Base-by-base conservation (phyloP, 2,888 invertebrate species). In the Ormyrus nitidulus region DNA sequence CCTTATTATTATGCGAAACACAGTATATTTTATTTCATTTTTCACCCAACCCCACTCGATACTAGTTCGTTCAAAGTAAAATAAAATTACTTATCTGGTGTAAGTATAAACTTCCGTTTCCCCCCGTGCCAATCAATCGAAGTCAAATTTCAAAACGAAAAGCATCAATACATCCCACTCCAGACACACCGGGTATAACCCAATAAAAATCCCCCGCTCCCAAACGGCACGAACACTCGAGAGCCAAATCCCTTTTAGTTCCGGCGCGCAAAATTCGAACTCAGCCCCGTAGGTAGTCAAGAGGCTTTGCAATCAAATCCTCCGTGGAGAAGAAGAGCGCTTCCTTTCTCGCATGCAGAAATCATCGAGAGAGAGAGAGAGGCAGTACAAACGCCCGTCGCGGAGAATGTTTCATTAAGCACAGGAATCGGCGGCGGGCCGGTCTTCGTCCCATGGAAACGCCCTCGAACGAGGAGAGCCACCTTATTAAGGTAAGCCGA, bases 401-500 rank as follows among this genome's bases (percentile, higher is more conserved):
- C 64, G 5, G 86, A 89, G 87, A 89, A 86, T 86, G 87, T 88
- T 90, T 89, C 89, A 89, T 90, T 89, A 89, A 89, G 86, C 84
- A 86, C 83, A 59, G 34, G 34, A 34, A 34, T 51, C 72, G 73
- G 51, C n/a, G 11, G 19, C 49, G 9, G 9, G 44, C 5, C 10
- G 34, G 34, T 58, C 11, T 5, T n/a, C 69, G 46, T 71, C 79
- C 86, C 90, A 90, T 90, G 90, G 90, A 86, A 90, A 90, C 90
- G 85, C 90, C 90, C 90, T 84, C 81, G 79, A 73, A 58, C 58
- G 79, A 65, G 46, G 44, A 58, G 69, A 69, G 59, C 54, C 81
- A 85, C 83, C 85, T 89, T 90, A 89, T 89, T 88, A 89, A 89
- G 89, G 89, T 90, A 90, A 90, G 89, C 89, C 88, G 89, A 90